Evolutionary conservation across 2,113 vertebrate genomes (phyloP).

Genomic region (Lipophrys pholis): DNA sequence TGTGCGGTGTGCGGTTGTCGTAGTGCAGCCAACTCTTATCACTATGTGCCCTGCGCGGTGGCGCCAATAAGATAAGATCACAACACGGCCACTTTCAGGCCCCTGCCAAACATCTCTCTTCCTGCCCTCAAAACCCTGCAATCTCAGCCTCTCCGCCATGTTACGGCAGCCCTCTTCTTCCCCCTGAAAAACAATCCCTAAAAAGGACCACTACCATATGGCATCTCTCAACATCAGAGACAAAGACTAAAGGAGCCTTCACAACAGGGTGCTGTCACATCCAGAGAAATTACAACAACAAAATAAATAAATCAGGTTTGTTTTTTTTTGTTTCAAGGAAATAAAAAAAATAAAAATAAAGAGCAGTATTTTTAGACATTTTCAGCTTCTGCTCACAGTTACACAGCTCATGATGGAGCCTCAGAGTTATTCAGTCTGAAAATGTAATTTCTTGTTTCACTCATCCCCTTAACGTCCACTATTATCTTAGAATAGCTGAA

Average conservation of each 20-base stretch:
- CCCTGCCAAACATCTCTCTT: conserved; percentile 57
- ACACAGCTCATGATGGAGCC: conserved; percentile 1
- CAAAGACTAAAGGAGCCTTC: conserved; percentile 2
- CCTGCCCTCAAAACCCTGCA: conserved; percentile 40
- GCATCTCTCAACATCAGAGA: conserved; percentile 25
- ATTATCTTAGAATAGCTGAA: conserved; percentile 11
- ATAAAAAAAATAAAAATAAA: background rate
- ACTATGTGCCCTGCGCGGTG: conserved; percentile 41
- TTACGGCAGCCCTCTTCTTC: conserved; percentile 27
- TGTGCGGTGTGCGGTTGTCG: conserved; percentile 13
- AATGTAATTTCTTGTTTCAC: conserved; percentile 7
- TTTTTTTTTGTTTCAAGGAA: background rate
- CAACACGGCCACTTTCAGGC: conserved; percentile 57
- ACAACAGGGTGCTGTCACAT: conserved; percentile 6
- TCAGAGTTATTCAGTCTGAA: conserved; percentile 9
- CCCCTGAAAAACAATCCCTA: conserved; percentile 26
- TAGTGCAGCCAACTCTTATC: conserved; percentile 54
- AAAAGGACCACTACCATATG: conserved; percentile 26
- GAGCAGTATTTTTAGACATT: background rate
- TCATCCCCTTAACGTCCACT: background rate
- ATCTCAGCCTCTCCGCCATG: conserved; percentile 33
- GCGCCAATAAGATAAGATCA: conserved; percentile 65
- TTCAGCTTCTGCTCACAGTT: background rate
- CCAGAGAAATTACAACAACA: background rate
- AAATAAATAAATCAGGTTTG: background rate